Evolutionary conservation across 2,888 invertebrate genomes (phyloP).

Genomic region (Cephus runcator): DNA sequence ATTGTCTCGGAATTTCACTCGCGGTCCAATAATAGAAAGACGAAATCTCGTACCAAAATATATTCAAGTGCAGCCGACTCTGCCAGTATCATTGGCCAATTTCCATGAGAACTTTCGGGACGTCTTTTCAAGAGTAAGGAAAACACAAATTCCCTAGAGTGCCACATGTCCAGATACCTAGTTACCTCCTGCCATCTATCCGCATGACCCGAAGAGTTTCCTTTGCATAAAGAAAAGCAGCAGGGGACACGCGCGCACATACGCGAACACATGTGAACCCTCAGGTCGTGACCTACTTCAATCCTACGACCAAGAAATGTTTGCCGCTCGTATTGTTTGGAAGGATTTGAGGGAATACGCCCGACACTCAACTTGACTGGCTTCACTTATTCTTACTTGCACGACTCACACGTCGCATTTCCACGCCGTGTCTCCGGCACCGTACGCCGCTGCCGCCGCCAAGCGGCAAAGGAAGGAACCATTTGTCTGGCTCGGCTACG

Average conservation of each 20-base stretch:
- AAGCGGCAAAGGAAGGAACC: conserved; percentile 31
- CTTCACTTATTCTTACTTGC: conserved; percentile 54
- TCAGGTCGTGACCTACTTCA: conserved; percentile 21
- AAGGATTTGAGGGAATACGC: conserved; percentile 43
- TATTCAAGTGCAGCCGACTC: not conserved
- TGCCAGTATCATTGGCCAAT: conserved; percentile 39
- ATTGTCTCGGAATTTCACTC: not conserved
- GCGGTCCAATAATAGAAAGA: not conserved
- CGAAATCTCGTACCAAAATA: not conserved
- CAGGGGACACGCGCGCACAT: conserved; percentile 9
- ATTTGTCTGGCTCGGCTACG: conserved; percentile 52
- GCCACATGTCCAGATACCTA: not conserved
- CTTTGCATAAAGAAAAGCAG: conserved; percentile 8
- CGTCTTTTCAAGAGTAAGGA: conserved; percentile 35
- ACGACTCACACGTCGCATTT: conserved; percentile 45
- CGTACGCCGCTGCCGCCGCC: conserved; percentile 20
- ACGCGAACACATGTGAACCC: not conserved
- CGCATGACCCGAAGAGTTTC: conserved; percentile 11
- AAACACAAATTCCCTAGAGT: not conserved
- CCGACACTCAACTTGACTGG: conserved; percentile 43
- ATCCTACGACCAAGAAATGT: conserved; percentile 5
- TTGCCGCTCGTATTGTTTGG: conserved; percentile 29
- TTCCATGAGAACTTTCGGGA: conserved; percentile 34
- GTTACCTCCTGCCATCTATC: not conserved
- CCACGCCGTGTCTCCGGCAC: conserved; percentile 17